Percentiles rank a stretch among this genome's conserved stretches.
Evolutionary conservation across 1,140 invertebrate species (phyloP).

Genomic region (Polypedilum pembai): DNA sequence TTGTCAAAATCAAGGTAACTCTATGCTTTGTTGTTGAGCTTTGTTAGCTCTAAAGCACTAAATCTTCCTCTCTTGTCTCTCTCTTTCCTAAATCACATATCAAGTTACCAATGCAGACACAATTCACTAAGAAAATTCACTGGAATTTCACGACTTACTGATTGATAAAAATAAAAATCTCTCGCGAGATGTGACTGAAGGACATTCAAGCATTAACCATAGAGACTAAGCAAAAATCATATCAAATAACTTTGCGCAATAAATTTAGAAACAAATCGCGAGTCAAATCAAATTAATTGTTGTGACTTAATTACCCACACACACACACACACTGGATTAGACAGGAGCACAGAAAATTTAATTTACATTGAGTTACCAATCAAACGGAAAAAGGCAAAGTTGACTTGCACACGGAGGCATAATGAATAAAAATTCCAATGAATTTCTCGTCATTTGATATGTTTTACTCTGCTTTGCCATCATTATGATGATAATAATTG

Average conservation of each 20-base stretch:
- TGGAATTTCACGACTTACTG: slow-evolving; percentile 16
- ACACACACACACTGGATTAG: background rate
- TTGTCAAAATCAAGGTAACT: background rate
- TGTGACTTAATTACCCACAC: slow-evolving; percentile 21
- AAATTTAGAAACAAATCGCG: background rate
- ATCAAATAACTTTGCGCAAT: background rate
- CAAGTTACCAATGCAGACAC: slow-evolving; percentile 10
- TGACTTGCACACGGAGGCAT: background rate
- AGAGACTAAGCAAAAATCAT: background rate
- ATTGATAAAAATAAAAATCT: background rate
- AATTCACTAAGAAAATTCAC: no score
- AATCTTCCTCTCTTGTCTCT: background rate
- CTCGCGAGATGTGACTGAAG: background rate
- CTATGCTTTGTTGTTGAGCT: background rate
- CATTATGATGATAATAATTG: background rate
- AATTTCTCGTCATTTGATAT: slow-evolving; percentile 15
- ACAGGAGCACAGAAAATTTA: background rate
- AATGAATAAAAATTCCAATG: background rate
- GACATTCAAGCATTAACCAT: background rate
- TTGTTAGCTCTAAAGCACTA: background rate
- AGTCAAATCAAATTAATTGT: slow-evolving; percentile 25
- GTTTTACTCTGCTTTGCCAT: background rate
- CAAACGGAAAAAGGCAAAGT: background rate
- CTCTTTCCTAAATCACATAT: background rate
- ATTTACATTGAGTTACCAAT: background rate